Evolutionary conservation across 2,888 invertebrate species (phyloP), one percentile per base, ranked within the genome.

Genomic region (Archaeoteleia sp.): DNA sequence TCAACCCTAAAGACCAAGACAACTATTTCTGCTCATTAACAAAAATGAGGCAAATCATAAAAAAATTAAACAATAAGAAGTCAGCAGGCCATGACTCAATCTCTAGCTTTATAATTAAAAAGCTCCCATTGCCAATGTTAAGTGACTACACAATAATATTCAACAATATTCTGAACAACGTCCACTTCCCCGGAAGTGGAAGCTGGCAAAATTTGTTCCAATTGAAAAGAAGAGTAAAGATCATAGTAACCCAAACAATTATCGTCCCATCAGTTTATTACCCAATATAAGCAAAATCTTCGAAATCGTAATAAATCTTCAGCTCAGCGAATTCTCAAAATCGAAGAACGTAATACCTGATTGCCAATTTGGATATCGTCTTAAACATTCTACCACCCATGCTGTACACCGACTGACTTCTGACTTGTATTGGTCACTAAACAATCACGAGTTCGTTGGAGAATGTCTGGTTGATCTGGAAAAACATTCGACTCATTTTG

Each of bases 101-200:
- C 0, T 61, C 61, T 1, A 66, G 67, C 6, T 49, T 65, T 2
- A 32, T 46, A 0, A 5, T 68, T 0, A 66, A 58, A 51, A 42
- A 54, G 6, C 14, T 58, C 0, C 49, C 67, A 0, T 3, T 1
- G 6, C 9, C 9, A 5, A 23, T 43, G 0, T 39, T 65, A 1
- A 0, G n/a, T 0, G 8, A 12, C 6, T 62, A 62, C 12, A 32
- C 29, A 1, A 66, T 67, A 13, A 0, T 32, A 0, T 72, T 72
- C 15, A 72, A 67, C 12, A 72, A 70, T 15, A 46, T 34, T 0
- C 42, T 68, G 8, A 80, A 81, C 8, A 74, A 71, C 10, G 67
- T 48, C 2, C 68, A 74, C 20, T 80, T 78, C 68, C 79, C 82
- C 0, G 25, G 0, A 49, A 8, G 1, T 73, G 72, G 72, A 74